Evolutionary conservation across 2,113 vertebrate species (phyloP).

Genomic region (Elephas maximus): DNA sequence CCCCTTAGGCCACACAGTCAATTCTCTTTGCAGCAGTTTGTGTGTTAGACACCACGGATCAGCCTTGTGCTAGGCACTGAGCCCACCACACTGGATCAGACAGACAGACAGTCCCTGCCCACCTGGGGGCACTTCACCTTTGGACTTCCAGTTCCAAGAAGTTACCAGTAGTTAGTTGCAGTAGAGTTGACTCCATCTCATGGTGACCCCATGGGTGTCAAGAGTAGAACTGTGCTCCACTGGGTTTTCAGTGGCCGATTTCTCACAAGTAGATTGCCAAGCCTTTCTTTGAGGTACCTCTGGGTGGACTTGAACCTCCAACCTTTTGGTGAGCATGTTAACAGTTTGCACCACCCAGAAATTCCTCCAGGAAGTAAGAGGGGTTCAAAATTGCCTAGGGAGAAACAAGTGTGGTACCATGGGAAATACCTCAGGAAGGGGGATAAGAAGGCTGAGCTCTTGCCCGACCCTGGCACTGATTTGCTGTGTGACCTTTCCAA

Average conservation of each 20-base stretch:
- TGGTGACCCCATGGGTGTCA: no score
- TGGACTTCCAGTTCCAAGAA: not conserved
- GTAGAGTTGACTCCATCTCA: no score
- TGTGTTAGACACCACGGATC: not conserved
- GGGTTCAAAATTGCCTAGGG: not conserved
- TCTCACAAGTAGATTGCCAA: no score
- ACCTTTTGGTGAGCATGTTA: no score
- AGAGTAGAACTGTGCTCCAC: no score
- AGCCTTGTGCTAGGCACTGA: not conserved
- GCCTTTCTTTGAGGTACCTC: no score
- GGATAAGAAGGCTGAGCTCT: not conserved
- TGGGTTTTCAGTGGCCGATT: no score
- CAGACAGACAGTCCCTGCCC: not conserved
- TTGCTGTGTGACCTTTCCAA: not conserved
- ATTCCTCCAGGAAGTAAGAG: not conserved
- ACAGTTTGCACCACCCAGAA: no score
- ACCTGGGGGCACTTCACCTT: not conserved
- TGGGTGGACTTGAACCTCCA: no score
- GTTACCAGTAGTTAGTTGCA: no score
- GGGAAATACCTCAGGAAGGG: no score
- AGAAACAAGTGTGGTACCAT: not conserved
- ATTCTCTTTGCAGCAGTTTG: not conserved
- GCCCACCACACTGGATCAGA: not conserved
- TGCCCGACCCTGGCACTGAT: accelerated
- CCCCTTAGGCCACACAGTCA: accelerated